Evolutionary conservation across 37 sponge, comb jelly and placozoan species (phyloP).

Genomic region (Hormiphora californensis): DNA sequence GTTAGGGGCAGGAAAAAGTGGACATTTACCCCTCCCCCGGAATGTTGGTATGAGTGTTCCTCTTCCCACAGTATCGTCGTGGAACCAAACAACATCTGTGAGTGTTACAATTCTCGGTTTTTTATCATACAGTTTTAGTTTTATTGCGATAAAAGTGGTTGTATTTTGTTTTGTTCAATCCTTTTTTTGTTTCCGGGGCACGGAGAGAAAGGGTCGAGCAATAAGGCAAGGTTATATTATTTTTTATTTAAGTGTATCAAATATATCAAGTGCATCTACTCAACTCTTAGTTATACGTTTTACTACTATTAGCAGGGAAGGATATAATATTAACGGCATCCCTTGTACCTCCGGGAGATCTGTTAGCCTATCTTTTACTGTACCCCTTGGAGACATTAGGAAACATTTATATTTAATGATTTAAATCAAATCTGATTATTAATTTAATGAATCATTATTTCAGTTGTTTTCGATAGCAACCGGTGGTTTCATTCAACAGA

Average conservation of each 20-base stretch:
- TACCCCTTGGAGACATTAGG: neutral
- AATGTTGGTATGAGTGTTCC: conserved; percentile 6
- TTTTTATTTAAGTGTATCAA: too few relatives aligned
- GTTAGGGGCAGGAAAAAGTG: conserved; percentile 26
- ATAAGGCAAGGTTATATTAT: too few relatives aligned
- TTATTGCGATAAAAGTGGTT: too few relatives aligned
- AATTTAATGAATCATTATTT: neutral
- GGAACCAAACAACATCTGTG: neutral
- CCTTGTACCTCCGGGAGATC: neutral
- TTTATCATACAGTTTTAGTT: too few relatives aligned
- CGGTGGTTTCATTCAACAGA: conserved; percentile 36
- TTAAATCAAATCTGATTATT: neutral
- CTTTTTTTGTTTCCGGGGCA: too few relatives aligned
- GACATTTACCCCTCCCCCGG: neutral
- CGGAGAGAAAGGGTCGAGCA: too few relatives aligned
- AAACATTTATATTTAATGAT: neutral
- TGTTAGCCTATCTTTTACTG: neutral
- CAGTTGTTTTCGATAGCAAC: conserved; percentile 53
- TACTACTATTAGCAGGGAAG: too few relatives aligned
- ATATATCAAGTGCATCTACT: too few relatives aligned
- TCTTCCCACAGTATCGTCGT: neutral
- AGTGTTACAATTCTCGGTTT: too few relatives aligned
- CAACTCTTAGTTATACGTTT: too few relatives aligned
- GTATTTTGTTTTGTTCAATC: too few relatives aligned
- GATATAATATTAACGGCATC: too few relatives aligned